A percentile compares a stretch with the other conserved stretches of the same genome.
Evolutionary conservation across 2,888 invertebrate species (phyloP).

Genomic region (Salpingus planirostris): DNA sequence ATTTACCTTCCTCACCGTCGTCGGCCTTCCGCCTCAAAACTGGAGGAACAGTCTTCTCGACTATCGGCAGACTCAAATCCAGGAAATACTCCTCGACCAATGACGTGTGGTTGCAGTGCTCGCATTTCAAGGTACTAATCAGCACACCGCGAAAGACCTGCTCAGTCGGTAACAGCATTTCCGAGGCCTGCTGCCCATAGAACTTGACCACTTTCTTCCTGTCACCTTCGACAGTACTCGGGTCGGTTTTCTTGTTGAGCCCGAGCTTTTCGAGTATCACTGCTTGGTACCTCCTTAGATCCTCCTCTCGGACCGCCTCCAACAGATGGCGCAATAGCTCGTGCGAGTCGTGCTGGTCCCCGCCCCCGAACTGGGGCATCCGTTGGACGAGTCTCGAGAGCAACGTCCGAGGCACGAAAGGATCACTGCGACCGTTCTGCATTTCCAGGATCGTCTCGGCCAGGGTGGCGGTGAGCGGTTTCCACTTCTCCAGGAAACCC

Average conservation of each 20-base stretch:
- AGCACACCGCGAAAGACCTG: slow-evolving; percentile 90
- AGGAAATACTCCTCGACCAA: slow-evolving; percentile 87
- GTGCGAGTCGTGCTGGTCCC: slow-evolving; percentile 95
- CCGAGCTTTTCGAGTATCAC: slow-evolving; percentile 67
- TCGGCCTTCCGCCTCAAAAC: slow-evolving; percentile 43
- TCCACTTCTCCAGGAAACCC: slow-evolving; percentile 57
- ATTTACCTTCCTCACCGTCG: slow-evolving; percentile 46
- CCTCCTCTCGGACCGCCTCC: slow-evolving; percentile 74
- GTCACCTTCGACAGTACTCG: slow-evolving; percentile 66
- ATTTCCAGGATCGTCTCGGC: slow-evolving; percentile 62
- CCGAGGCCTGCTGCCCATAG: slow-evolving; percentile 72
- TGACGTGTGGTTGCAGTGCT: slow-evolving; percentile 80
- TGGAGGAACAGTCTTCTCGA: slow-evolving; percentile 66
- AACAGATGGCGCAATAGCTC: slow-evolving; percentile 85
- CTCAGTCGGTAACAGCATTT: slow-evolving; percentile 71
- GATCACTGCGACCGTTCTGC: slow-evolving; percentile 54
- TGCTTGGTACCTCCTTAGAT: slow-evolving; percentile 69
- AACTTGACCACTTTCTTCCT: slow-evolving; percentile 71
- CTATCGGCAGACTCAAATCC: slow-evolving; percentile 88
- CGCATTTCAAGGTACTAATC: slow-evolving; percentile 82
- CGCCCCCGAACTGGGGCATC: slow-evolving; percentile 81
- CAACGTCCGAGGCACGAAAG: slow-evolving; percentile 56
- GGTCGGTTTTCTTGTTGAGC: slow-evolving; percentile 61
- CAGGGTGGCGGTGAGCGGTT: slow-evolving; percentile 55
- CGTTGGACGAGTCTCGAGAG: slow-evolving; percentile 56